Evolutionary conservation across 2,797 vertebrate species (phyloP).

Genomic region (Squalus acanthias): DNA sequence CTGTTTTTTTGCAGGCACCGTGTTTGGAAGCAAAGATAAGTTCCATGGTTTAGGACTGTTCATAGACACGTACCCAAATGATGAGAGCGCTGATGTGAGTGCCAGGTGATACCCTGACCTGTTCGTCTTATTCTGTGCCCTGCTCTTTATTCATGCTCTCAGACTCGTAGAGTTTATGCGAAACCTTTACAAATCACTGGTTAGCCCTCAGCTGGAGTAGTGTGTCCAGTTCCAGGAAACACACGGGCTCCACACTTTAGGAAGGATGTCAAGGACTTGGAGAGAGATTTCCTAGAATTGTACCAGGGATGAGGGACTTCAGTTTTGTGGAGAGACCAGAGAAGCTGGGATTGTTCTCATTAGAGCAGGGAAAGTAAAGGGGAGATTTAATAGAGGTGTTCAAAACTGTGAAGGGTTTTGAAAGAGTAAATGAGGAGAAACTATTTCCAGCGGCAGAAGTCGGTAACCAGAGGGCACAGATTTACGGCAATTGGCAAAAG

Average conservation of each 20-base stretch:
- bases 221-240: not conserved
- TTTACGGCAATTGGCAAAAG: not conserved
- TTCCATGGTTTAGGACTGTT: conserved; percentile 90
- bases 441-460: not conserved
- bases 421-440: not conserved
- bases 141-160: not conserved
- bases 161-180: not conserved
- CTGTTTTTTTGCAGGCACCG: conserved; percentile 69
- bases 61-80: conserved; percentile 93
- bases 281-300: not conserved
- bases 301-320: not conserved
- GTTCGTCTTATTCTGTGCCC: not conserved
- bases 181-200: not conserved
- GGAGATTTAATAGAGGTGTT: not conserved
- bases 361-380: too few species aligned
- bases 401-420: not conserved
- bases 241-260: not conserved
- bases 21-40: conserved; percentile 87
- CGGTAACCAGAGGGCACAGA: not conserved
- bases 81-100: conserved; percentile 86
- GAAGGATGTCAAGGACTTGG: not conserved
- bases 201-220: not conserved
- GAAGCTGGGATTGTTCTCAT: too few species aligned
- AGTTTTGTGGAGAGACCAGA: not conserved
- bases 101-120: not conserved